Conservation (phyloP, 2,113 vertebrate genomes). For the Pygoscelis antarcticus region DNA sequence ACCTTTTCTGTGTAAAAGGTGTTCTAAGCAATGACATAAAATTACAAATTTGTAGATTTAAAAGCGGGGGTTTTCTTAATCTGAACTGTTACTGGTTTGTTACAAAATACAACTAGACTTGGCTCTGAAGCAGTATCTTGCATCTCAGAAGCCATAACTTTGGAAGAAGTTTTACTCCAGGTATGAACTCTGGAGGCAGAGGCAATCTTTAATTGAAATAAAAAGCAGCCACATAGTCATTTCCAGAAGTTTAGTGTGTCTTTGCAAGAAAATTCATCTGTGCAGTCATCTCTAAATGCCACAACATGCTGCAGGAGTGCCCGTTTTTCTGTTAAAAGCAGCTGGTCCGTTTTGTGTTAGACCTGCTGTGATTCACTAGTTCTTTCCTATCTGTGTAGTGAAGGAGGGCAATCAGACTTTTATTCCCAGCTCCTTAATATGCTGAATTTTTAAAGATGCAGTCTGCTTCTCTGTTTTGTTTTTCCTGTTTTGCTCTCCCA, state of each 20-base stretch:
- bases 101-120: background rate
- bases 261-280: background rate
- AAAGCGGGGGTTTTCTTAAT: background rate
- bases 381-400: background rate
- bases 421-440: background rate
- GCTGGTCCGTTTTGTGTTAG: background rate
- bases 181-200: background rate
- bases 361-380: background rate
- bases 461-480: background rate
- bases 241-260: background rate
- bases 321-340: background rate
- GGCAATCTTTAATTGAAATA: background rate
- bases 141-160: background rate
- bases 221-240: background rate
- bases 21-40: background rate
- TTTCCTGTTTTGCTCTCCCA: background rate
- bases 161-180: background rate
- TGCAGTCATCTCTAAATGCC: background rate
- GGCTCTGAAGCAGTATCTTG: background rate
- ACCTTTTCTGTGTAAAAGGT: background rate
- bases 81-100: background rate
- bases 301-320: background rate
- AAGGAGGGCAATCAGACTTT: background rate
- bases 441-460: background rate
- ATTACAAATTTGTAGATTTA: background rate